Evolutionary conservation across 2,797 vertebrate species (phyloP).

Genomic region (Cynopterus sphinx): DNA sequence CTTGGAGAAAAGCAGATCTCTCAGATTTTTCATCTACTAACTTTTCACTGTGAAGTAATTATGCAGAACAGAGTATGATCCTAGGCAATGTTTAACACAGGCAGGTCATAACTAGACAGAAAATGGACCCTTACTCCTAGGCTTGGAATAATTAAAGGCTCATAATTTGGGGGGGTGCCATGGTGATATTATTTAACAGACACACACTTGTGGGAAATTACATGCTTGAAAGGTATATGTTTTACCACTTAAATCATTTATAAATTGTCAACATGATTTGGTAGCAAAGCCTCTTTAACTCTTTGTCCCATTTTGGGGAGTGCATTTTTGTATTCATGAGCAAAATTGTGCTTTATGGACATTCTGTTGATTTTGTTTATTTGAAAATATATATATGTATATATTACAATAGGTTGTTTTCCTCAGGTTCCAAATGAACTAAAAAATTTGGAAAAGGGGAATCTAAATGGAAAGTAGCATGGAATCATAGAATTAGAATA

Average conservation of each 20-base stretch:
- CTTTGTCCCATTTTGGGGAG: not conserved
- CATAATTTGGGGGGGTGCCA: slow-evolving; percentile 17
- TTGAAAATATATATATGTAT: not conserved
- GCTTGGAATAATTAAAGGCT: slow-evolving; percentile 59
- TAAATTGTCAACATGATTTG: slow-evolving; percentile 10
- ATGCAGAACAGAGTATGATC: slow-evolving; percentile 59
- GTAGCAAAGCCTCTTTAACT: not conserved
- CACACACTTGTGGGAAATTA: not conserved
- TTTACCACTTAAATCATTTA: not conserved
- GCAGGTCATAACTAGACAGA: slow-evolving; percentile 57
- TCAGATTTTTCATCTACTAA: slow-evolving; percentile 72
- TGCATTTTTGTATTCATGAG: not conserved
- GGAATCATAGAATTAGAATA: not conserved
- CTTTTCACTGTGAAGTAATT: slow-evolving; percentile 70
- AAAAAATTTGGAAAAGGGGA: not conserved
- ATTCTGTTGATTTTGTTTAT: slow-evolving; percentile 9
- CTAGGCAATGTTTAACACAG: slow-evolving; percentile 54
- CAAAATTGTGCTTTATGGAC: not conserved
- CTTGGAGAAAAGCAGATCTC: slow-evolving; percentile 66
- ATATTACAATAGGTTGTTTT: not conserved
- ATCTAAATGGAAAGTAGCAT: slow-evolving; percentile 1
- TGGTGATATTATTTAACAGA: slow-evolving; percentile 47
- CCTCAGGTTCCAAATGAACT: slow-evolving; percentile 13
- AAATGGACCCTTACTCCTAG: slow-evolving; percentile 47
- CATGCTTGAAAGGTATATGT: not conserved